These are phyloP conservation scores for Onychostoma macrolepis DNA, from an alignment of 2,113 vertebrate species.

Conservation along the genomic window DNA sequence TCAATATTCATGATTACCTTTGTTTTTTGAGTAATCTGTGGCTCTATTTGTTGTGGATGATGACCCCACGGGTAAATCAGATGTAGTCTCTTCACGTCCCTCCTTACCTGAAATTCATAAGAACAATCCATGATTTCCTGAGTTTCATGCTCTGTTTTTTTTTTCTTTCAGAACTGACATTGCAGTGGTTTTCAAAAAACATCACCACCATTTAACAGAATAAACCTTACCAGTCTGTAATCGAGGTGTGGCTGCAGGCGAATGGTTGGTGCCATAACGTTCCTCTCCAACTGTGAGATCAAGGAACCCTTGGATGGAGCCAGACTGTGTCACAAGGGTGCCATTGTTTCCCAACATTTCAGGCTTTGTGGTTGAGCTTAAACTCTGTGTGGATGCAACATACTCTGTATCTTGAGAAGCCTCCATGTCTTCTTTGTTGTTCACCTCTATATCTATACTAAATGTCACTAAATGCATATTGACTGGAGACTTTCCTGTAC, in stretches of 20 bases:
- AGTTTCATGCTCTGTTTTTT: neutral
- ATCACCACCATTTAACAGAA: neutral
- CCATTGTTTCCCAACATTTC: slow-evolving; percentile 12
- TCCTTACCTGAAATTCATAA: slow-evolving; percentile 10
- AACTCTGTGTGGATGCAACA: neutral
- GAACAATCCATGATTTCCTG: neutral
- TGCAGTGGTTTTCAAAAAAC: neutral
- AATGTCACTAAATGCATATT: neutral
- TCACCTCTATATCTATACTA: neutral
- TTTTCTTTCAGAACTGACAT: neutral
- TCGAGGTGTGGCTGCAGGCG: neutral
- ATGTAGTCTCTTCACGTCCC: neutral
- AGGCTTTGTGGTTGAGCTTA: slow-evolving; percentile 26
- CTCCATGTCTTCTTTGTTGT: neutral
- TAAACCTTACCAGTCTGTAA: neutral
- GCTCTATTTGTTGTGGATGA: neutral
- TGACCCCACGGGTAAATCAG: neutral
- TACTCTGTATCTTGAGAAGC: neutral
- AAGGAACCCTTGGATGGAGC: neutral
- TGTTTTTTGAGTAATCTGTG: neutral
- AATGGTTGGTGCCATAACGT: neutral
- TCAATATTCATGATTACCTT: neutral
- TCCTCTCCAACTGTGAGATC: slow-evolving; percentile 19
- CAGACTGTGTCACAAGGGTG: neutral
- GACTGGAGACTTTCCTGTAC: neutral